Conservation (phyloP, 2,888 invertebrate genomes). For the Busseola fusca region DNA sequence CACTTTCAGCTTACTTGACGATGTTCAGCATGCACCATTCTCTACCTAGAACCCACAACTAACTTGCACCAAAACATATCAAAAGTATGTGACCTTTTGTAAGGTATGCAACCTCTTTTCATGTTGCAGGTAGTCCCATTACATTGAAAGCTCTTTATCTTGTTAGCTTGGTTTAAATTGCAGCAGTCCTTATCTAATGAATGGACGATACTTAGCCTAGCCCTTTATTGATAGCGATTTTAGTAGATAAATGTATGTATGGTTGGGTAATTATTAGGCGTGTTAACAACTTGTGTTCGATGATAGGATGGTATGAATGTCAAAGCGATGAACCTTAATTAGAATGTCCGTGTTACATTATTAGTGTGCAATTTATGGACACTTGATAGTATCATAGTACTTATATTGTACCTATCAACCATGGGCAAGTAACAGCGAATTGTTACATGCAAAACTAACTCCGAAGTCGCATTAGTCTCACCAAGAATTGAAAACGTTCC, state of each 20-base stretch:
- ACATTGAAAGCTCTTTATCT: constrained; percentile 80
- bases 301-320: constrained; percentile 88
- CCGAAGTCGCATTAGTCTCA: constrained; percentile 85
- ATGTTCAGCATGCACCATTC: constrained; percentile 87
- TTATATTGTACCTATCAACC: constrained; percentile 70
- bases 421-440: constrained; percentile 80
- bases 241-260: constrained; percentile 80
- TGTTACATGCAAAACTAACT: constrained; percentile 85
- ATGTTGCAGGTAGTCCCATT: constrained; percentile 75
- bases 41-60: constrained; percentile 88
- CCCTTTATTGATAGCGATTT: constrained; percentile 86
- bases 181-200: constrained; percentile 84
- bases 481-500: constrained; percentile 86
- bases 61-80: constrained; percentile 87
- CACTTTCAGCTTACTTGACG: constrained; percentile 84
- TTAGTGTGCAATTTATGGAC: constrained; percentile 86
- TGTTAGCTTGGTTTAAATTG: constrained; percentile 83
- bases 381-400: constrained; percentile 72
- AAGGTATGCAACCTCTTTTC: constrained; percentile 74
- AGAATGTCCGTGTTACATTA: constrained; percentile 88
- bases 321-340: constrained; percentile 89
- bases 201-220: constrained; percentile 81
- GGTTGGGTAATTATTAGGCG: constrained; percentile 82
- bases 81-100: constrained; percentile 75
- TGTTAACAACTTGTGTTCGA: constrained; percentile 84